phyloP scores from a whole-genome alignment of 2,888 invertebrate genomes.

The Melipona bicolor region DNA sequence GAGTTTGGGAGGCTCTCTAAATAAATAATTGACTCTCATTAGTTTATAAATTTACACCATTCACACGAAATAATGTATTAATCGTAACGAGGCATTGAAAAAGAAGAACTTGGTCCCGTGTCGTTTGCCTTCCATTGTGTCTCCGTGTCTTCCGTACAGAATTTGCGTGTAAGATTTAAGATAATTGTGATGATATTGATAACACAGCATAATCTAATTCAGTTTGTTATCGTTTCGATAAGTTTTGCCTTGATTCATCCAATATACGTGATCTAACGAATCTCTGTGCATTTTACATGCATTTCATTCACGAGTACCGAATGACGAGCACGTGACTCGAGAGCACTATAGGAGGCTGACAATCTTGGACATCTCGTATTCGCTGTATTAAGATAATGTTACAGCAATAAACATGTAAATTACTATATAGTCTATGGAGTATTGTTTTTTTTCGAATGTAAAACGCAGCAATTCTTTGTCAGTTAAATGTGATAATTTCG shows the following conservation, averaged over 20 bases:
- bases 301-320: background rate
- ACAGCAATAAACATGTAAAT: constrained; percentile 83
- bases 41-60: constrained; percentile 29
- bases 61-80: constrained; percentile 3
- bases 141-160: constrained; percentile 37
- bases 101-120: constrained; percentile 50
- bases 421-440: constrained; percentile 75
- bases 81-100: background rate
- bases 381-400: constrained; percentile 81
- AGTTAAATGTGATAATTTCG: background rate
- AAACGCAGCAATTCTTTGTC: constrained; percentile 79
- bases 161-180: background rate
- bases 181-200: background rate
- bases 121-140: constrained; percentile 71
- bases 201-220: background rate
- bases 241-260: background rate
- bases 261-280: constrained; percentile 7
- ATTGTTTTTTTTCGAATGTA: constrained; percentile 42
- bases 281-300: background rate
- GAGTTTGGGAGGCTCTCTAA: constrained; percentile 77
- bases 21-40: constrained; percentile 51
- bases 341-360: constrained; percentile 76
- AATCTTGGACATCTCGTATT: constrained; percentile 75
- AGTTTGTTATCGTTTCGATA: background rate
- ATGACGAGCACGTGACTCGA: constrained; percentile 54